These are phyloP conservation scores for Theonella swinhoei DNA, from an alignment of 37 sponge, comb jelly and placozoan genomes.

Conservation along the genomic window DNA sequence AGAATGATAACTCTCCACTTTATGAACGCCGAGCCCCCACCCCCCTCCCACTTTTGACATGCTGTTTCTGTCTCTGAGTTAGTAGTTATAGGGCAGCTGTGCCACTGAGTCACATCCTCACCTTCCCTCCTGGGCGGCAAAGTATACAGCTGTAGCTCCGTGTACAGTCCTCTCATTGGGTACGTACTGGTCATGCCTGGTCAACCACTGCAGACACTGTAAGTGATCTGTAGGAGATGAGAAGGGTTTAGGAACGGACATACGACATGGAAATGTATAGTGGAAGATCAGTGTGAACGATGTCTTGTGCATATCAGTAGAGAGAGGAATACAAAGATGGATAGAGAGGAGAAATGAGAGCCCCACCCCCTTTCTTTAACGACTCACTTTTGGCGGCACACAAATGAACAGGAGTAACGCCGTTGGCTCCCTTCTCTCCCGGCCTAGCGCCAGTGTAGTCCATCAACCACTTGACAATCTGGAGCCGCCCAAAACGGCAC, in stretches of 20 bases:
- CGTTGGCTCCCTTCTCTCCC: constrained; percentile 83
- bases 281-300: too few species aligned
- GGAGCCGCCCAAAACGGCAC: constrained; percentile 83
- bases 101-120: constrained; percentile 18
- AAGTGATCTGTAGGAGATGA: constrained; percentile 59
- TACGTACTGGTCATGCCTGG: constrained; percentile 55
- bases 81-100: neutral
- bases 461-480: constrained; percentile 78
- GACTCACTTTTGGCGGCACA: constrained; percentile 85
- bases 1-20: too few species aligned
- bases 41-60: too few species aligned
- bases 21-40: too few species aligned
- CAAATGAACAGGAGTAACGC: constrained; percentile 90
- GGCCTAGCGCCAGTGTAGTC: constrained; percentile 47
- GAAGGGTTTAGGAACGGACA: too few species aligned
- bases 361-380: constrained; percentile 28
- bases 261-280: too few species aligned
- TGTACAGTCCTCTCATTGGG: constrained; percentile 84
- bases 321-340: neutral
- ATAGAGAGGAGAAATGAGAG: neutral
- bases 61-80: neutral
- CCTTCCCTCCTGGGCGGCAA: constrained; percentile 96
- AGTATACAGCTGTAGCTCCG: constrained; percentile 90
- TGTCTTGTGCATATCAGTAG: too few species aligned
- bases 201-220: constrained; percentile 77